Evolutionary conservation across 2,113 vertebrate species (phyloP).

Genomic region (Hippocampus guttulatus): DNA sequence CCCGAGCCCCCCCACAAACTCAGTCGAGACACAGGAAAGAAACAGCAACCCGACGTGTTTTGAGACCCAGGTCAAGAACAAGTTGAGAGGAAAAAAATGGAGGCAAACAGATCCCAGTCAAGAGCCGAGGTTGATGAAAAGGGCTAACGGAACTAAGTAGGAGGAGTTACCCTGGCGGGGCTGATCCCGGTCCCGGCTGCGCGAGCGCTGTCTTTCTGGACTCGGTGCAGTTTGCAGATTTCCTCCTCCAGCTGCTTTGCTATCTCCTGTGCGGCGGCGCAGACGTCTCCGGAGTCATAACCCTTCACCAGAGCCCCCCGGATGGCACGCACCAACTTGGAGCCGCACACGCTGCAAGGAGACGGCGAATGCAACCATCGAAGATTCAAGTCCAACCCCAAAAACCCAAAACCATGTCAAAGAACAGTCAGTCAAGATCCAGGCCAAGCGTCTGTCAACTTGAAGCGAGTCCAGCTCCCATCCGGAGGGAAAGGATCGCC

Average conservation of each 20-base stretch:
- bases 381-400: neutral
- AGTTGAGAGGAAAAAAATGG: neutral
- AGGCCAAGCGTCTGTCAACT: too few species aligned
- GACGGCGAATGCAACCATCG: neutral
- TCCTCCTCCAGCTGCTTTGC: conserved; percentile 78
- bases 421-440: too few species aligned
- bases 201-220: conserved; percentile 57
- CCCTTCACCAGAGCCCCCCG: conserved; percentile 83
- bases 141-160: neutral
- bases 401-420: too few species aligned
- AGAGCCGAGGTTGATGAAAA: neutral
- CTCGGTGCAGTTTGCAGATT: conserved; percentile 78
- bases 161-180: conserved; percentile 82
- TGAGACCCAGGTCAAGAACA: too few species aligned
- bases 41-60: too few species aligned
- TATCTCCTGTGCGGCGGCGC: conserved; percentile 74
- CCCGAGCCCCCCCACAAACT: too few species aligned
- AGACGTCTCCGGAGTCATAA: conserved; percentile 72
- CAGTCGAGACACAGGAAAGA: too few species aligned
- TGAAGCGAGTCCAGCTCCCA: too few species aligned
- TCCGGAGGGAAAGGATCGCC: too few species aligned
- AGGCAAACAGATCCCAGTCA: conserved; percentile 12
- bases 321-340: conserved; percentile 79
- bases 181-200: conserved; percentile 75
- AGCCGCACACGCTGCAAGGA: conserved; percentile 75